phyloP scores from a whole-genome alignment of 2,888 invertebrate species.

The Andrena flavipes region DNA sequence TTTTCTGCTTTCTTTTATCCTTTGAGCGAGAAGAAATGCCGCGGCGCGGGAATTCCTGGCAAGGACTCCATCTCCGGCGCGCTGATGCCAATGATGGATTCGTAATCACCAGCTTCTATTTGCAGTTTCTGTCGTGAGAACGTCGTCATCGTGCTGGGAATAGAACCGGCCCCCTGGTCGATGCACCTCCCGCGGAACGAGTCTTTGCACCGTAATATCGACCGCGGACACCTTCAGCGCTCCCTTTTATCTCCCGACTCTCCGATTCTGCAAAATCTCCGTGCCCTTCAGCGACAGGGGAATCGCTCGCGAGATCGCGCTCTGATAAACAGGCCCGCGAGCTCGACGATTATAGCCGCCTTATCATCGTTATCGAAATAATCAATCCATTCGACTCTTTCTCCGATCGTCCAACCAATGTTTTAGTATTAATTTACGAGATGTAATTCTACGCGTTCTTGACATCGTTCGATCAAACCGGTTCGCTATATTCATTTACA shows the following conservation, averaged over 20 bases:
- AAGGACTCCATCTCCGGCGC: slow-evolving; percentile 63
- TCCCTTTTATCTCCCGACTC: slow-evolving; percentile 45
- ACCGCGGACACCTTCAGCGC: slow-evolving; percentile 29
- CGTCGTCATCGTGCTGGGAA: slow-evolving; percentile 69
- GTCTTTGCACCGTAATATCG: slow-evolving; percentile 56
- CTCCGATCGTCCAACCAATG: slow-evolving; percentile 7
- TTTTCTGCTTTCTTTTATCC: slow-evolving; percentile 16
- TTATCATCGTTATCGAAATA: not conserved
- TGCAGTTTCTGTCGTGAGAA: slow-evolving; percentile 59
- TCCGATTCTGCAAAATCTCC: slow-evolving; percentile 3
- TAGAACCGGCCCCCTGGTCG: slow-evolving; percentile 69
- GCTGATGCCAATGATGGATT: slow-evolving; percentile 52
- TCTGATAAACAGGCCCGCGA: not conserved
- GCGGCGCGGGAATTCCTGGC: slow-evolving; percentile 65
- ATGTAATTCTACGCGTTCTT: slow-evolving; percentile 33
- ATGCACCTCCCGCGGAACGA: slow-evolving; percentile 65
- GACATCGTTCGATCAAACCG: slow-evolving; percentile 43
- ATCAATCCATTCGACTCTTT: not conserved
- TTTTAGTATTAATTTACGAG: slow-evolving; percentile 22
- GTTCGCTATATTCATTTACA: slow-evolving; percentile 31
- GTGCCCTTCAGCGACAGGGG: not conserved
- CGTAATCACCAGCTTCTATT: slow-evolving; percentile 60
- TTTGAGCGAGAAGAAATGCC: slow-evolving; percentile 31
- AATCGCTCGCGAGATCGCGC: not conserved
- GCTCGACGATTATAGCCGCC: not conserved